A percentile compares a stretch with the other conserved stretches of the same genome.
Conservation (phyloP, 1,140 invertebrate genomes). For the Drosophila leontia region DNA sequence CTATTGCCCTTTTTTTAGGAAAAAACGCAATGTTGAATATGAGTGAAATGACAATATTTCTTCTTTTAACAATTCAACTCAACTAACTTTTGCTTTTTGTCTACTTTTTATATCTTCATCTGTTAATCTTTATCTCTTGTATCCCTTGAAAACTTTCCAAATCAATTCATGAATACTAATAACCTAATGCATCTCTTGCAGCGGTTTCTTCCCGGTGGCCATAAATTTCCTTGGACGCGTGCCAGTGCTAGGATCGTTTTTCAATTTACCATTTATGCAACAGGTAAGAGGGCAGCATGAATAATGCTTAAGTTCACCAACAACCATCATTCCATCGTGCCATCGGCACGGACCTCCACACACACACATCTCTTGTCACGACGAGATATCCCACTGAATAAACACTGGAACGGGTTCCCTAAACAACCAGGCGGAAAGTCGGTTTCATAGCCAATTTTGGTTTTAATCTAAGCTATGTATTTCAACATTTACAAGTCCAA, state of each 20-base stretch:
- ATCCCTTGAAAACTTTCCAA: not conserved
- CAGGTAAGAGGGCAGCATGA: constrained; percentile 68
- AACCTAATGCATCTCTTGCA: constrained; percentile 74
- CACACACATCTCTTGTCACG: not conserved
- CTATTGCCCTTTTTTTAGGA: too few species aligned
- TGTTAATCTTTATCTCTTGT: too few species aligned
- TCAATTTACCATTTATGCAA: constrained; percentile 90
- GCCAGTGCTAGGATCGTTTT: constrained; percentile 90
- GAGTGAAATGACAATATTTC: constrained; percentile 5
- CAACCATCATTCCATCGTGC: constrained; percentile 1
- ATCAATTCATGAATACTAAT: not conserved
- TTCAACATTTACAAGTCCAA: constrained; percentile 71
- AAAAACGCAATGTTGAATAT: not conserved
- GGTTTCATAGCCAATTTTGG: constrained; percentile 51
- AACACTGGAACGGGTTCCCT: constrained; percentile 16
- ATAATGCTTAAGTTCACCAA: constrained; percentile 10
- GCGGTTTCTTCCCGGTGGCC: constrained; percentile 95
- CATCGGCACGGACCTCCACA: not conserved
- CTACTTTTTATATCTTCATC: too few species aligned
- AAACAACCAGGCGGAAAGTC: constrained; percentile 16
- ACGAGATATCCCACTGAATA: constrained; percentile 34
- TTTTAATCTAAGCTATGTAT: constrained; percentile 75
- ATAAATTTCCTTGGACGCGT: constrained; percentile 94
- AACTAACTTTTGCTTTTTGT: not conserved
- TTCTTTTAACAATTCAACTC: not conserved